Evolutionary conservation across 2,888 invertebrate species (phyloP).

Genomic region (Chesias legatella): DNA sequence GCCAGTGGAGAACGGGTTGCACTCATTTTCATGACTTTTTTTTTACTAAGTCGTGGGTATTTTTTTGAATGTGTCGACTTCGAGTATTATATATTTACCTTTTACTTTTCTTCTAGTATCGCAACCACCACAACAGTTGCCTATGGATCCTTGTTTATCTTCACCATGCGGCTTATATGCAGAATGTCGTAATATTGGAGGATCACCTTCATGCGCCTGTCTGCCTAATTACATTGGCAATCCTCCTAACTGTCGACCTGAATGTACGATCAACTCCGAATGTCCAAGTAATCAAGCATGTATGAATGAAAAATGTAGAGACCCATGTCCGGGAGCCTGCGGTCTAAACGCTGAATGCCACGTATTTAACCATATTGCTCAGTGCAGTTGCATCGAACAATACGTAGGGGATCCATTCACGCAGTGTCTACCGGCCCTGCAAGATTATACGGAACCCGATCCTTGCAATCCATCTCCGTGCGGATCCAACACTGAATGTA

Average conservation of each 20-base stretch:
- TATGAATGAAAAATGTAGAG: conserved; percentile 82
- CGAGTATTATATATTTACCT: not conserved
- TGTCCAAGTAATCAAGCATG: conserved; percentile 85
- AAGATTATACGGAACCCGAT: conserved; percentile 60
- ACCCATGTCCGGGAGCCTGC: conserved; percentile 85
- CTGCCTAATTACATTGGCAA: conserved; percentile 80
- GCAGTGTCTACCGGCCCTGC: conserved; percentile 55
- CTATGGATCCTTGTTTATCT: conserved; percentile 81
- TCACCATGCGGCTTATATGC: conserved; percentile 85
- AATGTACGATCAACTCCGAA: conserved; percentile 85
- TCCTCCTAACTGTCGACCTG: conserved; percentile 85
- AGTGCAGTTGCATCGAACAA: conserved; percentile 80
- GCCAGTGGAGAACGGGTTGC: too few species aligned
- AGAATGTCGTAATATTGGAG: conserved; percentile 79
- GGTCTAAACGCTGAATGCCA: conserved; percentile 79
- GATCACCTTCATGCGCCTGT: conserved; percentile 82
- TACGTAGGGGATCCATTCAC: conserved; percentile 83
- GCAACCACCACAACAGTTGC: conserved; percentile 44
- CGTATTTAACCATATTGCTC: conserved; percentile 83
- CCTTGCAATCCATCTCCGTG: conserved; percentile 85
- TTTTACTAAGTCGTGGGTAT: too few species aligned
- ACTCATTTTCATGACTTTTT: too few species aligned
- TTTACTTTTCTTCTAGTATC: conserved; percentile 50
- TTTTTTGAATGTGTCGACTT: too few species aligned
- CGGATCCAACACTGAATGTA: conserved; percentile 86